These are phyloP conservation scores for Chelon auratus DNA, from an alignment of 2,797 vertebrate species.

Conservation along the genomic window DNA sequence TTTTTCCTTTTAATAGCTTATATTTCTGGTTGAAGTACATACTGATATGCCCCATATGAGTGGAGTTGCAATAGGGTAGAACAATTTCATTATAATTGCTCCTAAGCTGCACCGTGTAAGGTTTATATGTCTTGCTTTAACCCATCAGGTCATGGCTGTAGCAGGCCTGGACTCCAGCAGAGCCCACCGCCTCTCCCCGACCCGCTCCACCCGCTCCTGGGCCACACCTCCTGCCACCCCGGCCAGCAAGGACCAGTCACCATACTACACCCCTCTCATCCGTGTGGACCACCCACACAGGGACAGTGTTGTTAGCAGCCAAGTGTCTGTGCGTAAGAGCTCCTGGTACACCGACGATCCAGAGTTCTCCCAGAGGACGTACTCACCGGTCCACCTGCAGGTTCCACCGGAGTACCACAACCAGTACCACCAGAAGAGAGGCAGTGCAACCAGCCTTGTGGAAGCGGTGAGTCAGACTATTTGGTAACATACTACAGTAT, in stretches of 20 bases:
- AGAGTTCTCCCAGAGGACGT: conserved; percentile 91
- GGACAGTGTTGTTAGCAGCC: conserved; percentile 89
- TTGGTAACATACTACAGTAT: background rate
- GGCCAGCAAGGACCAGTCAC: conserved; percentile 89
- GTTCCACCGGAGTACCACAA: conserved; percentile 92
- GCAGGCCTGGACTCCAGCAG: conserved; percentile 97
- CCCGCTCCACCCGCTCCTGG: conserved; percentile 96
- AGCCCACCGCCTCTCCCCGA: conserved; percentile 94
- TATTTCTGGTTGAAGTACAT: background rate
- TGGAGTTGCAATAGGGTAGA: too few species aligned
- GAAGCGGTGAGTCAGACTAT: conserved; percentile 91
- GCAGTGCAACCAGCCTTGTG: conserved; percentile 96
- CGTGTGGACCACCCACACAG: conserved; percentile 91
- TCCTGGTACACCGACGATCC: conserved; percentile 99
- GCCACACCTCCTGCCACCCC: conserved; percentile 96
- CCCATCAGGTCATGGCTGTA: conserved; percentile 95
- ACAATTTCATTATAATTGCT: background rate
- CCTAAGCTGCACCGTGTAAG: background rate
- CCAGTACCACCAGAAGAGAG: conserved; percentile 96
- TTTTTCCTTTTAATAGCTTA: conserved; percentile 1
- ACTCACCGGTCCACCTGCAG: conserved; percentile 93
- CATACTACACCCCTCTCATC: conserved; percentile 95
- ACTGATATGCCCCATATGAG: background rate
- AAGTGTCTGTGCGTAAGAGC: conserved; percentile 92
- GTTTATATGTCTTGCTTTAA: background rate